These are phyloP conservation scores for Drosophila lacicola DNA, from an alignment of 2,888 invertebrate species.

Conservation along the genomic window DNA sequence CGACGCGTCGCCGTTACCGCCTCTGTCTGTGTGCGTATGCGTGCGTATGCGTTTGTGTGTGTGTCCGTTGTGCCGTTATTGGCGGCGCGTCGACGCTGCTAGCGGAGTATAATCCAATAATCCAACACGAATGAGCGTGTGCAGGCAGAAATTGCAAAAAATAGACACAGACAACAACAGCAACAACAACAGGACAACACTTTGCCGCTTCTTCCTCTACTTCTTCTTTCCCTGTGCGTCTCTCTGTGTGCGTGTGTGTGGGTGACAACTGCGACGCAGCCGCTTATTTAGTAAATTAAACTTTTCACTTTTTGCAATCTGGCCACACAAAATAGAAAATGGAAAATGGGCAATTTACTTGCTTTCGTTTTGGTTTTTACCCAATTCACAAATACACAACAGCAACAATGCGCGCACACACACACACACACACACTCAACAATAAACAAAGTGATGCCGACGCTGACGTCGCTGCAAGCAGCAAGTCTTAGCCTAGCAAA, in stretches of 20 bases:
- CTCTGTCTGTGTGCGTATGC: constrained; percentile 20
- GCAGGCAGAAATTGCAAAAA: constrained; percentile 75
- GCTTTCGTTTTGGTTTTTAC: constrained; percentile 62
- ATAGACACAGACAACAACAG: constrained; percentile 66
- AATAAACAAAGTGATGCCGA: constrained; percentile 63
- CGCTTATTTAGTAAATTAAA: constrained; percentile 78
- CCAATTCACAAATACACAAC: constrained; percentile 54
- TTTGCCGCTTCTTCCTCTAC: constrained; percentile 52
- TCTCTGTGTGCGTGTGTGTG: constrained; percentile 18
- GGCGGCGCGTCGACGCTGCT: constrained; percentile 57
- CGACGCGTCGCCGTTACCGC: constrained; percentile 48
- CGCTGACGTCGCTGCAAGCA: constrained; percentile 45
- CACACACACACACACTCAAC: constrained; percentile 20
- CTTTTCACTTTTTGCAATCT: constrained; percentile 79
- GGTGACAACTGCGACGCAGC: constrained; percentile 37
- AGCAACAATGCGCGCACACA: constrained; percentile 35
- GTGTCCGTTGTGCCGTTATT: constrained; percentile 56
- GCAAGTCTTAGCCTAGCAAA: constrained; percentile 54
- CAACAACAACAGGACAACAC: constrained; percentile 48
- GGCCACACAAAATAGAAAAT: constrained; percentile 45
- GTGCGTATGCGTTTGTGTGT: constrained; percentile 27
- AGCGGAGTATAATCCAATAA: constrained; percentile 76
- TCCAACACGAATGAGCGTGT: constrained; percentile 80
- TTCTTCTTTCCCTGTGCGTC: constrained; percentile 26
- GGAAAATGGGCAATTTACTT: constrained; percentile 73